Evolutionary conservation across 2,888 invertebrate species (phyloP).

Genomic region (Coleophora deauratella): DNA sequence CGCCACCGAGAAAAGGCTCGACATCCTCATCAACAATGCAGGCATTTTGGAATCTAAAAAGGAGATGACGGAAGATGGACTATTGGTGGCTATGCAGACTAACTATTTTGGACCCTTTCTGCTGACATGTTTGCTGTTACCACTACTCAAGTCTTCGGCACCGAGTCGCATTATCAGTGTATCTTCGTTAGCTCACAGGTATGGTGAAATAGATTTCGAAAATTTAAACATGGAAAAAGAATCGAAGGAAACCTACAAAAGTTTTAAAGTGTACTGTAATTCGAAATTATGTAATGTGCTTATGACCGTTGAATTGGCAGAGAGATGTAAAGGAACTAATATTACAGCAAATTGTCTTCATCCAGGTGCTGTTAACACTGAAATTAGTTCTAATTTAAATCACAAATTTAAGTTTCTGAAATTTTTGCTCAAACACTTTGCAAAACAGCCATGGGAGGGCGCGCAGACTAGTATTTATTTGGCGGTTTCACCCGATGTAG

Average conservation of each 20-base stretch:
- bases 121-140: constrained; percentile 75
- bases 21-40: constrained; percentile 78
- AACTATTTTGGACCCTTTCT: constrained; percentile 79
- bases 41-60: constrained; percentile 55
- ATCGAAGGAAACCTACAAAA: constrained; percentile 19
- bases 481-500: constrained; percentile 65
- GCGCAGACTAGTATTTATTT: constrained; percentile 73
- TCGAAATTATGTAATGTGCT: constrained; percentile 85
- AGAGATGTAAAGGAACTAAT: constrained; percentile 77
- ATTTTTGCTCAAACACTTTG: constrained; percentile 15
- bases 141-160: constrained; percentile 47
- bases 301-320: constrained; percentile 81
- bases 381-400: not conserved
- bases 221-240: constrained; percentile 36
- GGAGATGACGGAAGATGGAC: constrained; percentile 72
- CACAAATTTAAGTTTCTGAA: not conserved
- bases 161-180: constrained; percentile 54
- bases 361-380: constrained; percentile 83
- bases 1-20: constrained; percentile 62
- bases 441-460: constrained; percentile 34
- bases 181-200: constrained; percentile 38
- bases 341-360: constrained; percentile 86
- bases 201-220: constrained; percentile 32
- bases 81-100: constrained; percentile 73
- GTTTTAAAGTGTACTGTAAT: constrained; percentile 37